Base-by-base conservation (phyloP, 1,140 invertebrate genomes). In the Drosophila melanica region DNA sequence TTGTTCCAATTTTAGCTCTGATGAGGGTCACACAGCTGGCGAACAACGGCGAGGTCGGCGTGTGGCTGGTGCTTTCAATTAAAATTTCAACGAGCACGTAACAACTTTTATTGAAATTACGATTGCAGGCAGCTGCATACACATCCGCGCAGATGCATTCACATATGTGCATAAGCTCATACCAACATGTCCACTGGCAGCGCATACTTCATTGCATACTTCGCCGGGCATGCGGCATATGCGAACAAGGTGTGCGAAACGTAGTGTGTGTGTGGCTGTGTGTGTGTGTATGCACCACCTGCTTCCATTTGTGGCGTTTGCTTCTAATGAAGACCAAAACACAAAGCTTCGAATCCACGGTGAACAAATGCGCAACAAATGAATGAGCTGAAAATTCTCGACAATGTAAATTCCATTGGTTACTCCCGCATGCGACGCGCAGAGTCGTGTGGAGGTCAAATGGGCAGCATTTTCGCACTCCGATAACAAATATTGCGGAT, bases 61-160 rank as follows among this genome's bases (percentile, higher is more conserved):
- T 80, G 75, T 54, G 79, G 79, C 71, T 79, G 76, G 84, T 68
- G 71, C 84, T 89, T 87, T 87, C 84, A 87, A 87, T 87, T 87
- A 89, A 87, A 87, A 89, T 87, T 87, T 79, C 84, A 87, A 80
- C 84, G 84, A 79, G 72, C 79, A 89, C 79, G 79, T 84, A 89
- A 89, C 84, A 89, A 87, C 69, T 87, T 87, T 87, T 87, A 87
- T 87, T 89, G 85, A 87, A 87, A 87, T 87, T 80, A 89, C 84
- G 79, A 77, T 84, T 84, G 84, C 84, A 87, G 66, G 45, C 73
- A 89, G 75, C 53, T 77, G 77, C 68, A 62, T 50, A 68, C 64
- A 79, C 62, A 75, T 37, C 42, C 9, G 23, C 27, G 59, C 37
- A 37, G 39, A 30, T 37, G 59, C 50, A 55, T 6, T 20, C 5